These are phyloP conservation scores for Epizoanthus stellaris DNA, from an alignment of 92 coral and sea anemone genomes.

Conservation along the genomic window DNA sequence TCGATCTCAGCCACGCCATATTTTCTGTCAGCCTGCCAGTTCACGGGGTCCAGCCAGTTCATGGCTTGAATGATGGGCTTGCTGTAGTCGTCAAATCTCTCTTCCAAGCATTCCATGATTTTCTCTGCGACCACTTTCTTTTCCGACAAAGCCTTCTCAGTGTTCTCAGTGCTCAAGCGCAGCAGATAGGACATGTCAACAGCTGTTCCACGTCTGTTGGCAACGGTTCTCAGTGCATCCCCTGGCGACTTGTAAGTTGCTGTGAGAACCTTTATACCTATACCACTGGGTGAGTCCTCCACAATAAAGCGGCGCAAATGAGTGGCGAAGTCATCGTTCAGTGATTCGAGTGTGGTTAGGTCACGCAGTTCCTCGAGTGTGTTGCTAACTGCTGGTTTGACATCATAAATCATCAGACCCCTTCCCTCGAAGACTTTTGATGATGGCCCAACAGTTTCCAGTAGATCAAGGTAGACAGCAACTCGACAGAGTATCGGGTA, in stretches of 20 bases:
- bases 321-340: slow-evolving; percentile 8
- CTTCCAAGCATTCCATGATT: slow-evolving; percentile 16
- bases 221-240: slow-evolving; percentile 20
- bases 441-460: slow-evolving; percentile 26
- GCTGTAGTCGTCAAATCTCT: slow-evolving; percentile 2
- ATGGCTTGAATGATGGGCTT: slow-evolving; percentile 20
- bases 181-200: slow-evolving; percentile 17
- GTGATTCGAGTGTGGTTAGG: slow-evolving; percentile 10
- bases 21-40: slow-evolving; percentile 17
- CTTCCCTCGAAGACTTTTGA: slow-evolving; percentile 33
- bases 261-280: slow-evolving; percentile 16
- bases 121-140: not conserved
- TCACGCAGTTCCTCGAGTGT: slow-evolving; percentile 37
- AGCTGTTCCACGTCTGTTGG: slow-evolving; percentile 19
- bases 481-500: slow-evolving; percentile 31
- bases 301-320: slow-evolving; percentile 34
- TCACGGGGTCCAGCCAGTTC: slow-evolving; percentile 21
- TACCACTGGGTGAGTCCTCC: slow-evolving; percentile 9
- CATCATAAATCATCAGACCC: slow-evolving; percentile 32
- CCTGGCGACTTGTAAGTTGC: slow-evolving; percentile 37
- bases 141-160: not conserved
- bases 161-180: not conserved
- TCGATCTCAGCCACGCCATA: slow-evolving; percentile 10
- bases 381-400: slow-evolving; percentile 13
- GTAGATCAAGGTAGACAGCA: slow-evolving; percentile 38